Percentiles rank a stretch among this genome's conserved stretches.
These are phyloP conservation scores for Horisme vitalbata DNA, from an alignment of 2,888 invertebrate genomes.

Conservation along the genomic window DNA sequence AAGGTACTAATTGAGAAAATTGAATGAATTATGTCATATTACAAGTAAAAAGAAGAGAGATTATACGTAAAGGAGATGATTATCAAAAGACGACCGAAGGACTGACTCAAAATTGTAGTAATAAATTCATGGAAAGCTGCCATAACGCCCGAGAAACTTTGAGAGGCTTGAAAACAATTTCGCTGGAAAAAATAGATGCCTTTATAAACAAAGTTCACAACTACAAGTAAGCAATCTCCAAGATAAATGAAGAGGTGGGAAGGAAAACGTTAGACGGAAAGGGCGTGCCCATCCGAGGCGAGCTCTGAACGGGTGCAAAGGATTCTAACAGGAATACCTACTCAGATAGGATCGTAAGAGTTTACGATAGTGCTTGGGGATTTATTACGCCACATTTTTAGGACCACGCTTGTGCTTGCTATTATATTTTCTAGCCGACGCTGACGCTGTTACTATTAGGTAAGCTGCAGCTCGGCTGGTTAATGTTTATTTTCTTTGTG, in stretches of 20 bases:
- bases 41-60: slow-evolving; percentile 24
- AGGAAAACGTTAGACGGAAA: slow-evolving; percentile 35
- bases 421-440: slow-evolving; percentile 25
- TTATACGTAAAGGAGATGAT: slow-evolving; percentile 26
- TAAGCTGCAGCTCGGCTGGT: slow-evolving; percentile 4
- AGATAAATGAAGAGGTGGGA: slow-evolving; percentile 38
- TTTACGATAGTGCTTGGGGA: slow-evolving; percentile 41
- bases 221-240: slow-evolving; percentile 38
- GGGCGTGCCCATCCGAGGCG: slow-evolving; percentile 32
- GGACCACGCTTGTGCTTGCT: slow-evolving; percentile 27
- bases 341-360: slow-evolving; percentile 46
- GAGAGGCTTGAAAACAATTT: slow-evolving; percentile 33
- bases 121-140: slow-evolving; percentile 25
- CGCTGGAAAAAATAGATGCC: slow-evolving; percentile 35
- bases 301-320: slow-evolving; percentile 37
- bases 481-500: slow-evolving; percentile 27
- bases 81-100: slow-evolving; percentile 25
- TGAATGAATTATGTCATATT: slow-evolving; percentile 23
- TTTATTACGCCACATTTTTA: slow-evolving; percentile 46
- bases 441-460: slow-evolving; percentile 3
- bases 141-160: slow-evolving; percentile 21
- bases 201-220: slow-evolving; percentile 39
- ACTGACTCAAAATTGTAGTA: slow-evolving; percentile 19
- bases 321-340: slow-evolving; percentile 42
- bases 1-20: slow-evolving; percentile 19